Conservation (phyloP, 2,797 vertebrate species). For the Denticeps clupeoides region DNA sequence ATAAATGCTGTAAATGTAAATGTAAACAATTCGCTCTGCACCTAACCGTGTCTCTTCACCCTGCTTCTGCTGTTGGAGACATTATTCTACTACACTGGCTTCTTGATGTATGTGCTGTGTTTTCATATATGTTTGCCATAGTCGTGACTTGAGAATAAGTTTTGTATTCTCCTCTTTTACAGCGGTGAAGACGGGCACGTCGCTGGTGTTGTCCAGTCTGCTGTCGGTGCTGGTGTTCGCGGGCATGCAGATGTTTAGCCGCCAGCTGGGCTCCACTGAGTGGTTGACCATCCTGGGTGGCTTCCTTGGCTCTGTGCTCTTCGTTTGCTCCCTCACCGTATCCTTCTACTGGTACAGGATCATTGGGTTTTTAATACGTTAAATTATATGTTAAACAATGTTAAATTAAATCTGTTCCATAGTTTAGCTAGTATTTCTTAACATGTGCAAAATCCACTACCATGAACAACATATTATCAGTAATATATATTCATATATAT, state of each 20-base stretch:
- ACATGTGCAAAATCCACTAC: no score
- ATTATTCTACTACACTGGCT: no score
- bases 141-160: no score
- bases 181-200: constrained; percentile 86
- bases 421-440: no score
- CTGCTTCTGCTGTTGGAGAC: not conserved
- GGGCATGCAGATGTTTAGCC: constrained; percentile 97
- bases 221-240: constrained; percentile 87
- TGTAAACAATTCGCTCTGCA: no score
- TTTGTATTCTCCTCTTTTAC: constrained; percentile 2
- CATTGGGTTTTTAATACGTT: no score
- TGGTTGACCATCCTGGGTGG: constrained; percentile 93
- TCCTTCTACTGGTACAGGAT: constrained; percentile 47
- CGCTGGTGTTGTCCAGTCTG: constrained; percentile 81
- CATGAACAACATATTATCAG: no score
- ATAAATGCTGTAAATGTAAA: no score
- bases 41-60: not conserved
- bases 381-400: no score
- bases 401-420: no score
- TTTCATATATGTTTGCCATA: not conserved
- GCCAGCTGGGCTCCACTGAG: constrained; percentile 83
- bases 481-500: no score
- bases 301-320: constrained; percentile 81
- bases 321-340: constrained; percentile 91
- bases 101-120: no score